These are phyloP conservation scores for Chelonia mydas DNA, from an alignment of 2,797 vertebrate genomes.

Conservation along the genomic window DNA sequence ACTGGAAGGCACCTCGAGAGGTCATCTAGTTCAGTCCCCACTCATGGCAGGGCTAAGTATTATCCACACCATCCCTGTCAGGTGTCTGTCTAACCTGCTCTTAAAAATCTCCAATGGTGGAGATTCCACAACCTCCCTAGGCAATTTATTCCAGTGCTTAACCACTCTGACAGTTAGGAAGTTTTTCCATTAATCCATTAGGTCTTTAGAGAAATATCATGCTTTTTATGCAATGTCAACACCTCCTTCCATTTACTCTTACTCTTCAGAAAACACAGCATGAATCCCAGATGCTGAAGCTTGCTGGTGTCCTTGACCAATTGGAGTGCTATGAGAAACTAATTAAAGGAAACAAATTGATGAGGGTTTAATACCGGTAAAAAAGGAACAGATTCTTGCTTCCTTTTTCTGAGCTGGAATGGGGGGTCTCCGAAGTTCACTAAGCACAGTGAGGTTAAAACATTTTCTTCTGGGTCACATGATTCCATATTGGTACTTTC, in stretches of 20 bases:
- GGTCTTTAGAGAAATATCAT: slow-evolving; percentile 55
- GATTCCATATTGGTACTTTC: not conserved
- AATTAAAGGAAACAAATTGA: slow-evolving; percentile 61
- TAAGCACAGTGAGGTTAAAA: not conserved
- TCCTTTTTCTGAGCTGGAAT: not conserved
- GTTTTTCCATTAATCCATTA: not conserved
- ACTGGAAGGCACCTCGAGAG: too few species aligned
- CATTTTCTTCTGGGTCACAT: not conserved
- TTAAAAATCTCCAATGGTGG: too few species aligned
- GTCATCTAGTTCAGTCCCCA: too few species aligned
- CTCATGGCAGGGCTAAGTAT: too few species aligned
- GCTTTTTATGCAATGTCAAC: slow-evolving; percentile 64
- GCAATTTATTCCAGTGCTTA: too few species aligned
- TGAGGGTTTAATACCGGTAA: slow-evolving; percentile 31
- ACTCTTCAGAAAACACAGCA: slow-evolving; percentile 48
- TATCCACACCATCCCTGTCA: too few species aligned
- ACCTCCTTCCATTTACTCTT: slow-evolving; percentile 64
- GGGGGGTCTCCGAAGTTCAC: not conserved
- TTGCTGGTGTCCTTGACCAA: slow-evolving; percentile 61
- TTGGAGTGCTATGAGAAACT: slow-evolving; percentile 33
- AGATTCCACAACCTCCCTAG: too few species aligned
- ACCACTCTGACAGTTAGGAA: too few species aligned
- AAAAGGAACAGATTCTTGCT: not conserved
- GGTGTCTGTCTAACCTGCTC: too few species aligned
- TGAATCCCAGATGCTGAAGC: slow-evolving; percentile 63